A percentile compares a stretch with the other conserved stretches of the same genome.
Evolutionary conservation across 2,113 vertebrate genomes (phyloP).

Genomic region (Buteo buteo): DNA sequence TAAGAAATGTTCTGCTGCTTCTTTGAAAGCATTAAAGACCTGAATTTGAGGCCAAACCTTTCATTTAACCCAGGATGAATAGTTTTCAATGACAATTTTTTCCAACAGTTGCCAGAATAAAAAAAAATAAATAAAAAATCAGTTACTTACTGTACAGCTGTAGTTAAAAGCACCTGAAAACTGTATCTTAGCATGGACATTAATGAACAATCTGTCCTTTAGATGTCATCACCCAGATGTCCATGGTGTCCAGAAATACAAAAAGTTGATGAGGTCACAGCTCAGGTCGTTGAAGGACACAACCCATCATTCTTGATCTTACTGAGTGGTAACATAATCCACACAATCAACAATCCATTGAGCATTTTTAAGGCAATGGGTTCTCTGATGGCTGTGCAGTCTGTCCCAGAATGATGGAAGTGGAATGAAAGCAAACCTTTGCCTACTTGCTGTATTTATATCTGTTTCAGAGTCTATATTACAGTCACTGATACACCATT

Average conservation of each 20-base stretch:
- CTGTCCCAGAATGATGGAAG: not conserved
- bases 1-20: not conserved
- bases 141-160: not conserved
- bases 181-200: not conserved
- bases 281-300: not conserved
- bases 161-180: not conserved
- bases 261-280: not conserved
- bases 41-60: not conserved
- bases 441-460: not conserved
- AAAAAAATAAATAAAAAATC: not conserved
- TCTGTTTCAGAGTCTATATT: not conserved
- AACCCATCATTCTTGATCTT: not conserved
- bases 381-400: not conserved
- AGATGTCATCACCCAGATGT: not conserved
- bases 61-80: not conserved
- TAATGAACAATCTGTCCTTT: not conserved
- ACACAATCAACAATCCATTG: not conserved
- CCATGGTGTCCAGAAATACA: not conserved
- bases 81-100: not conserved
- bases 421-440: not conserved
- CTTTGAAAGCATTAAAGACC: not conserved
- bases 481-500: not conserved
- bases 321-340: not conserved
- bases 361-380: not conserved
- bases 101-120: not conserved